Base-by-base conservation (phyloP, 2,797 vertebrate species). In the Pelochelys cantorii region DNA sequence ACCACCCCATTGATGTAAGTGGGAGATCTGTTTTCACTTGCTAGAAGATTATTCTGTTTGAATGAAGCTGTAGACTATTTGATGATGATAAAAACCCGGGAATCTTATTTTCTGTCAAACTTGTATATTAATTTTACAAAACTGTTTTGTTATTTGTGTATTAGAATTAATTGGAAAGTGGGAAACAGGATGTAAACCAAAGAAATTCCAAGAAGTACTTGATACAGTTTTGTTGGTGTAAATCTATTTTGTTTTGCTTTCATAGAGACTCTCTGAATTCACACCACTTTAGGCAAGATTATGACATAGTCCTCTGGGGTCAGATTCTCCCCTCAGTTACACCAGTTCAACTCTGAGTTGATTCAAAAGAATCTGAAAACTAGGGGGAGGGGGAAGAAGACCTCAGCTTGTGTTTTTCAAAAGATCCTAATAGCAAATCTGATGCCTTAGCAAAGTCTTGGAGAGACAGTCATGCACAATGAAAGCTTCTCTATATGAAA, bases 161-260 rank as follows among this genome's bases (percentile, higher is more conserved):
- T n/a, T 83, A 22, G 71, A 90, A 57, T 85, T 96, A 91, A 94
- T 90, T 86, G 85, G 62, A 71, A 74, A 68, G 71, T 95, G 86
- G 85, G 90, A 94, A 90, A 93, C 48, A 89, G 78, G n/a, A 77
- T 89, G 48, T 81, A 82, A 68, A 86, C 87, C 84, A 87, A 88
- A 55, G 78, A 80, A 81, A 90, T 95, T 86, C 53, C 25, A 60
- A 91, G 27, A 95, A 83, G n/a, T 92, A 86, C 85, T 91, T 91
- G n/a, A 79, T 85, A 14, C 95, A 79, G 90, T 94, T 94, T 56
- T 7, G 2, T 13, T 86, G 29, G 27, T 92, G 56, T 42, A 59
- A 23, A 88, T 37, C 25, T 77, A 65, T 71, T 52, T 94, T 13
- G 48, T 12, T 77, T 65, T n/a, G 54, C 82, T 93, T 79, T 86